These are phyloP conservation scores for Blomia tropicalis DNA, from an alignment of 2,888 invertebrate species.

Conservation along the genomic window DNA sequence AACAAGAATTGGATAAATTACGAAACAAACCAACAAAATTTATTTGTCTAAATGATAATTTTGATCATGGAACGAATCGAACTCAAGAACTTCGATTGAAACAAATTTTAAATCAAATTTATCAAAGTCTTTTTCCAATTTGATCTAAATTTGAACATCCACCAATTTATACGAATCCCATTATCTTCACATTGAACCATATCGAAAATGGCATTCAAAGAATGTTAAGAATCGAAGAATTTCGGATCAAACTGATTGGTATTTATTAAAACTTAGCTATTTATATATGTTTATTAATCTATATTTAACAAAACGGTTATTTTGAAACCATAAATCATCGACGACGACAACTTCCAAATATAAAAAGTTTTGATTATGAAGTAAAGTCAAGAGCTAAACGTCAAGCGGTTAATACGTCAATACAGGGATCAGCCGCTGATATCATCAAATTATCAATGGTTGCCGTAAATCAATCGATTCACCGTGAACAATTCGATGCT, in stretches of 20 bases:
- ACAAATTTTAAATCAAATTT: constrained; percentile 55
- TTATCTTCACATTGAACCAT: constrained; percentile 46
- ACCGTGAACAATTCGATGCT: constrained; percentile 35
- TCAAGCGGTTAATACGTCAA: constrained; percentile 86
- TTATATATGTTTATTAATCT: too few relatives aligned
- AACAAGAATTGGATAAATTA: constrained; percentile 52
- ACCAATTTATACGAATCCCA: constrained; percentile 50
- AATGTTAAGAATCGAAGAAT: too few relatives aligned
- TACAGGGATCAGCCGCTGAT: constrained; percentile 94
- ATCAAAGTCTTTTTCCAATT: constrained; percentile 53
- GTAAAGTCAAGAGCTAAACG: constrained; percentile 67
- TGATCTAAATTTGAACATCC: constrained; percentile 56
- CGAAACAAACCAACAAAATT: constrained; percentile 55
- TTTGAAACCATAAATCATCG: constrained; percentile 68
- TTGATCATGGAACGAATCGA: constrained; percentile 45
- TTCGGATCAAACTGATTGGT: too few relatives aligned
- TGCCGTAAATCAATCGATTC: constrained; percentile 48
- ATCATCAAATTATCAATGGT: constrained; percentile 81
- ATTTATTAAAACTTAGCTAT: too few relatives aligned
- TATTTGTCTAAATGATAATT: constrained; percentile 61
- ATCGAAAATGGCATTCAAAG: constrained; percentile 47
- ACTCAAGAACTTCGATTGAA: constrained; percentile 41
- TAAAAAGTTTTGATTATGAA: constrained; percentile 46
- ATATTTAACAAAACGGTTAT: constrained; percentile 52
- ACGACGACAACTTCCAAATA: constrained; percentile 57